Conservation (phyloP, 1,140 invertebrate species). For the Acromyrmex heyeri region DNA sequence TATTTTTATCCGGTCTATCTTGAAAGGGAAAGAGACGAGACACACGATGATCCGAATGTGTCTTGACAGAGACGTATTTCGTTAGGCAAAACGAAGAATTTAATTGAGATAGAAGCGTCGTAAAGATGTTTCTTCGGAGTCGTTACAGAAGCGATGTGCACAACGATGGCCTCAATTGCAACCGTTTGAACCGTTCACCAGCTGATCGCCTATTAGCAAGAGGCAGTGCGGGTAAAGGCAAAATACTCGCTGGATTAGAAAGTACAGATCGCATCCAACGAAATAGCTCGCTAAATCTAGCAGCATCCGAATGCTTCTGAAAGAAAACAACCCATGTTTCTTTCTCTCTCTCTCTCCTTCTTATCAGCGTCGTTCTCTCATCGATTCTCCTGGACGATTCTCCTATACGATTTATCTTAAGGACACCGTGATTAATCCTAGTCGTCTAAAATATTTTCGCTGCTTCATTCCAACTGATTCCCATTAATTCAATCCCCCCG, state of each 20-base stretch:
- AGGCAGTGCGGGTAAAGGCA: constrained; percentile 25
- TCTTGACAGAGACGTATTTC: background rate
- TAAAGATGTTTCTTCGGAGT: constrained; percentile 3
- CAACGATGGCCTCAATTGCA: constrained; percentile 73
- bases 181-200: constrained; percentile 66
- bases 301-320: constrained; percentile 4
- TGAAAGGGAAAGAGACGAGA: background rate
- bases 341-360: background rate
- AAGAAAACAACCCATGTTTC: background rate
- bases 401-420: constrained; percentile 8
- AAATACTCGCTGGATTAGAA: constrained; percentile 65
- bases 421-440: constrained; percentile 36
- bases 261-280: constrained; percentile 47
- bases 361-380: constrained; percentile 12
- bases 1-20: background rate
- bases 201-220: constrained; percentile 69
- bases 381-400: background rate
- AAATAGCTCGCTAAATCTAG: constrained; percentile 35
- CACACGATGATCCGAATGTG: background rate
- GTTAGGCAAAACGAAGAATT: constrained; percentile 14
- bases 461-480: constrained; percentile 1
- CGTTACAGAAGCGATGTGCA: constrained; percentile 11
- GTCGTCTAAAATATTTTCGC: background rate
- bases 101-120: background rate
- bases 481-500: background rate